phyloP scores from a whole-genome alignment of 2,113 vertebrate genomes.

The Recurvirostra avosetta region DNA sequence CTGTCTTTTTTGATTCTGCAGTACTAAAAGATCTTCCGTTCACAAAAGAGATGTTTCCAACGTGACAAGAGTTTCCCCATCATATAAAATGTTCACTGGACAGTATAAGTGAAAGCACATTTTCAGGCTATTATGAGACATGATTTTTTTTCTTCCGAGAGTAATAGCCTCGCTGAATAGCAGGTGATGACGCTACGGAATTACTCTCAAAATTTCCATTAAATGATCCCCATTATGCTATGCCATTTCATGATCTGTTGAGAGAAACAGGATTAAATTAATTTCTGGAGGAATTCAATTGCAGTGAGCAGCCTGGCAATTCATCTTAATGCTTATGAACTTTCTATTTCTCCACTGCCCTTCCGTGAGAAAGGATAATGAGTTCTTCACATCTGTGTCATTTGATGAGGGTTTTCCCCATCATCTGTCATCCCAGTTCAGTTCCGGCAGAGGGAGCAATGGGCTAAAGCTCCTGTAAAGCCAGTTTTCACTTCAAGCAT shows the following conservation, averaged over 20 bases:
- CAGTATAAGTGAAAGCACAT: slow-evolving; percentile 7
- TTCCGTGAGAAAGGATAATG: slow-evolving; percentile 16
- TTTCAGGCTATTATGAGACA: background rate
- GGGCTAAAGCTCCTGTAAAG: slow-evolving; percentile 30
- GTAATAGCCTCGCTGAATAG: background rate
- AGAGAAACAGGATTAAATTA: slow-evolving; percentile 46
- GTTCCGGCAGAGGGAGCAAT: slow-evolving; percentile 68
- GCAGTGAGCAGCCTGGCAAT: slow-evolving; percentile 20
- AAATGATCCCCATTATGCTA: background rate
- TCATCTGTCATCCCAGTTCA: background rate
- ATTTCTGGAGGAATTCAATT: slow-evolving; percentile 34
- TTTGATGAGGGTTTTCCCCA: background rate
- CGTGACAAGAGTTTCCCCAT: background rate
- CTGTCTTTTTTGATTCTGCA: background rate
- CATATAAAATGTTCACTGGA: background rate
- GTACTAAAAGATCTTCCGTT: background rate
- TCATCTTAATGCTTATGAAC: slow-evolving; percentile 1
- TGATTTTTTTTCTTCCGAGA: background rate
- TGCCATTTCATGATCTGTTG: slow-evolving; percentile 30
- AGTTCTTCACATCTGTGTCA: background rate
- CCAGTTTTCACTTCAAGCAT: background rate
- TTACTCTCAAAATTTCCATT: slow-evolving; percentile 6
- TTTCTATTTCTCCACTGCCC: slow-evolving; percentile 3
- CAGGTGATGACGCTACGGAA: background rate
- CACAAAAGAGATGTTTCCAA: background rate